A percentile compares a stretch with the other conserved stretches of the same genome.
These are phyloP conservation scores for Calyptommatus sinebrachiatus DNA, from an alignment of 2,113 vertebrate species.

Conservation along the genomic window DNA sequence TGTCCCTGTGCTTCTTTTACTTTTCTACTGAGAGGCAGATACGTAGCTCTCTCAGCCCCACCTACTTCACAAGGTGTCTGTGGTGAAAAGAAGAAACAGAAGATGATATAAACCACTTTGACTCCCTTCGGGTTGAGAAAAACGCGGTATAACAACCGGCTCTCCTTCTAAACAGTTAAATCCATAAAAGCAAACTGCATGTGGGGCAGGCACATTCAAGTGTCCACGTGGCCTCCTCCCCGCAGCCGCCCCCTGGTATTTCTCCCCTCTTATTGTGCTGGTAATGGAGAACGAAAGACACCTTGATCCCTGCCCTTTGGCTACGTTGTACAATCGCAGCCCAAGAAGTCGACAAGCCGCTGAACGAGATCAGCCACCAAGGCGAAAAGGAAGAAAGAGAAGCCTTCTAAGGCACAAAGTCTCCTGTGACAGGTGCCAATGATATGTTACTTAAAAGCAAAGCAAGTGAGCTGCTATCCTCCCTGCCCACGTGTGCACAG, in stretches of 20 bases:
- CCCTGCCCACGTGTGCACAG: not conserved
- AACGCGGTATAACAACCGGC: no score
- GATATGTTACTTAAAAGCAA: not conserved
- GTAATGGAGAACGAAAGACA: conserved; percentile 48
- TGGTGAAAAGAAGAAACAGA: no score
- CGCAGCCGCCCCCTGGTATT: conserved; percentile 42
- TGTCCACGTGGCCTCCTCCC: not conserved
- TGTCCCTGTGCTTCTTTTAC: no score
- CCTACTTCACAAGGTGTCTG: no score
- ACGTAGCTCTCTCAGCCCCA: no score
- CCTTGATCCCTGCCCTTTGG: not conserved
- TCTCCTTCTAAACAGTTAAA: no score
- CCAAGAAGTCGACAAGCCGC: conserved; percentile 37
- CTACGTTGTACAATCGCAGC: conserved; percentile 13
- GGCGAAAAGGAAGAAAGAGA: not conserved
- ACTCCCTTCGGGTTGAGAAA: no score
- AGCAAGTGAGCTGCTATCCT: not conserved
- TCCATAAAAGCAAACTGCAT: no score
- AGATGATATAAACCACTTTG: no score
- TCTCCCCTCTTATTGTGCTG: conserved; percentile 48
- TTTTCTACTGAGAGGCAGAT: no score
- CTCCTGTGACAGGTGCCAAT: not conserved
- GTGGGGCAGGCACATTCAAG: no score
- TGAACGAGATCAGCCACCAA: not conserved
- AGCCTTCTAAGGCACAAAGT: not conserved